A percentile compares a stretch with the other conserved stretches of the same genome.
Conservation (phyloP, 2,888 invertebrate genomes). For the Heliconius aoede region DNA sequence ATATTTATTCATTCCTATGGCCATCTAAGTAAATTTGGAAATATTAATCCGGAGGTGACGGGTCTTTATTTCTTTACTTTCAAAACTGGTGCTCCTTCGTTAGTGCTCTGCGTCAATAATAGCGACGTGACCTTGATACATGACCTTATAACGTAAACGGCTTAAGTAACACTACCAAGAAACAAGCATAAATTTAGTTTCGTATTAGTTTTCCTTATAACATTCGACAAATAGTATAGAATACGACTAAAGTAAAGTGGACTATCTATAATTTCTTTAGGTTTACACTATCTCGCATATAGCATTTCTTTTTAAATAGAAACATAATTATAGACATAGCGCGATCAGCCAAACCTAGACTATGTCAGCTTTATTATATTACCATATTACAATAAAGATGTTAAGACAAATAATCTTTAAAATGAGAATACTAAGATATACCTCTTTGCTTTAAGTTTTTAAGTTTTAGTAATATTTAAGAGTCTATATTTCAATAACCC, state of each 20-base stretch:
- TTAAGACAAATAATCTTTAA: not conserved
- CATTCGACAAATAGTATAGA: not conserved
- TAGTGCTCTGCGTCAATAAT: not conserved
- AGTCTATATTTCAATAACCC: not conserved
- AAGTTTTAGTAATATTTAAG: not conserved
- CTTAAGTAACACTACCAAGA: conserved; percentile 16
- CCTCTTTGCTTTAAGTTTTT: not conserved
- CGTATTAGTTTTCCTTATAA: not conserved
- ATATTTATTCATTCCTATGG: no score
- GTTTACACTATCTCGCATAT: no score
- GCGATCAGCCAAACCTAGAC: no score
- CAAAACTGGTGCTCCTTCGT: not conserved
- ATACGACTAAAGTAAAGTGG: not conserved
- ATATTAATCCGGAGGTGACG: not conserved
- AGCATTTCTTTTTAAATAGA: no score
- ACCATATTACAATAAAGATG: no score
- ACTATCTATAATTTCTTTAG: not conserved
- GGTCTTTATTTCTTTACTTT: not conserved
- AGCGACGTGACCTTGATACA: not conserved
- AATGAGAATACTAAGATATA: not conserved
- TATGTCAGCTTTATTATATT: no score
- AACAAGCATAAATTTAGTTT: conserved; percentile 9
- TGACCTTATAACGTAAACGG: conserved; percentile 6
- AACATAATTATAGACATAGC: no score
- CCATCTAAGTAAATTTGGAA: no score